Percentiles rank a stretch among this genome's conserved stretches.
Conservation (phyloP, 1,140 invertebrate genomes). For the Arctopsyche grandis region DNA sequence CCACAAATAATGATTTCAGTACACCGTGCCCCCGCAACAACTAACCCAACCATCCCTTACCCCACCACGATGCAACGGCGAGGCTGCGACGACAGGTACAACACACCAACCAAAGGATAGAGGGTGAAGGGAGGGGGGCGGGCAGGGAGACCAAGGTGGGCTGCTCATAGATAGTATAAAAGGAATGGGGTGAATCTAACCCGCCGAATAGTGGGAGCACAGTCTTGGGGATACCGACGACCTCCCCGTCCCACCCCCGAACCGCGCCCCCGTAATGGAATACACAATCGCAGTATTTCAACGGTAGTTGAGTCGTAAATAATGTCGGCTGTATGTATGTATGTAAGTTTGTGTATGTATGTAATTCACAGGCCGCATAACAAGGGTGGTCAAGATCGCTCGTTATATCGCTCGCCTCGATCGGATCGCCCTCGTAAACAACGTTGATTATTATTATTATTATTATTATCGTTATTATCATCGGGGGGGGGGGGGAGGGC, state of each 20-base stretch:
- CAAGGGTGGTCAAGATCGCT: background rate
- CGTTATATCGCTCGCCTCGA: background rate
- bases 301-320: constrained; percentile 6
- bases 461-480: too few species aligned
- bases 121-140: background rate
- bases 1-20: too few species aligned
- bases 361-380: constrained; percentile 7
- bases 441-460: too few species aligned
- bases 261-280: constrained; percentile 29
- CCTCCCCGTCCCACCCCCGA: background rate
- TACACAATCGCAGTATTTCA: constrained; percentile 37
- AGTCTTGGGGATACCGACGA: background rate
- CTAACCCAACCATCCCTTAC: too few species aligned
- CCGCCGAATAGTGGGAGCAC: background rate
- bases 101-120: background rate
- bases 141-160: background rate
- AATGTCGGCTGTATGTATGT: background rate
- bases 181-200: background rate
- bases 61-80: background rate
- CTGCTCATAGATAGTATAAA: background rate
- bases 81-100: constrained; percentile 22
- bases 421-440: too few species aligned
- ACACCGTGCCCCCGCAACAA: too few species aligned
- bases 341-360: background rate
- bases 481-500: too few species aligned